phyloP scores from a whole-genome alignment of 2,113 vertebrate genomes.

The Peromyscus maniculatus region DNA sequence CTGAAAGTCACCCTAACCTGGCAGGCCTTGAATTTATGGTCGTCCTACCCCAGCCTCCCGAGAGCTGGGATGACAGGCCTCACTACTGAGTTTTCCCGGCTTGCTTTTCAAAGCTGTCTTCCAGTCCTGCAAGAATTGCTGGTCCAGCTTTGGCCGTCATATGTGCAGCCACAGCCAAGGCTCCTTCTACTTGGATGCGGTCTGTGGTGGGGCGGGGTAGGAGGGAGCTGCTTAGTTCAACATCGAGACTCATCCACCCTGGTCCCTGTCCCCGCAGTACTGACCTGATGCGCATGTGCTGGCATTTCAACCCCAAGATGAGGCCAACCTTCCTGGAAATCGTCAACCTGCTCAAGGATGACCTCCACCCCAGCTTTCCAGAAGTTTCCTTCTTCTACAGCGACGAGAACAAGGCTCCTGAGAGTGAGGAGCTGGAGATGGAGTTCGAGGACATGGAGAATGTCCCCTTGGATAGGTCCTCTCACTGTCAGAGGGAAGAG shows the following conservation, averaged over 20 bases:
- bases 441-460: constrained; percentile 99
- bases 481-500: constrained; percentile 93
- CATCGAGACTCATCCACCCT: fast-evolving
- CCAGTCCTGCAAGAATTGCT: not conserved
- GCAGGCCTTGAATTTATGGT: not conserved
- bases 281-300: constrained; percentile 98
- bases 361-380: constrained; percentile 95
- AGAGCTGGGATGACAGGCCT: not conserved
- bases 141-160: not conserved
- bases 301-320: constrained; percentile 99
- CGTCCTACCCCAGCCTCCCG: not conserved
- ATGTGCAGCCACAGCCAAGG: fast-evolving
- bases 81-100: no score
- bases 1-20: not conserved
- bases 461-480: constrained; percentile 96
- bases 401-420: constrained; percentile 97
- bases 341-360: constrained; percentile 96
- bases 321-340: constrained; percentile 96
- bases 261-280: constrained; percentile 86
- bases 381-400: constrained; percentile 99
- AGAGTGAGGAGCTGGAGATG: constrained; percentile 96
- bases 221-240: fast-evolving
- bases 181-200: not conserved
- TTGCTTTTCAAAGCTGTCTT: not conserved
- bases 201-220: fast-evolving